Evolutionary conservation across 2,797 vertebrate genomes (phyloP), one percentile per base, ranked within the genome.

Genomic region (Toxotes lorentzi): DNA sequence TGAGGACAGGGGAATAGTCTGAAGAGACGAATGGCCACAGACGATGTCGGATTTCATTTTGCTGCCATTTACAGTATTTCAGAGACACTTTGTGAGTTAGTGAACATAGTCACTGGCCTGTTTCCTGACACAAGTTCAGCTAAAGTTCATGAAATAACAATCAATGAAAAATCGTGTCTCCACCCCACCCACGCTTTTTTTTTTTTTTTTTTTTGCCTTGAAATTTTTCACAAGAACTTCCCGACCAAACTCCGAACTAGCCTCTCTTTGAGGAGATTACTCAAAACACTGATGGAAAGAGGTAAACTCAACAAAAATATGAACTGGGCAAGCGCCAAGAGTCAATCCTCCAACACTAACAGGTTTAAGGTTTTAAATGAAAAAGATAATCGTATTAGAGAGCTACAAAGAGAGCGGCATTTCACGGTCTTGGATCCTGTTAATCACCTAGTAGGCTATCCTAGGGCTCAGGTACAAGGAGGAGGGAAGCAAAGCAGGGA

Each of bases 351-450:
- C 91, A 93, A 92, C 91, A 89, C 92, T 94, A 93, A 95, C 92
- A 89, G 92, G 93, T 94, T 95, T 95, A 95, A 88, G 87, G 89
- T 86, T 93, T 92, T 90, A 94, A 93, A 94, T 93, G 76, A 92
- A 88, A 92, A 87, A 89, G 88, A 86, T 95, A 94, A 95, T 95
- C 89, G 79, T 85, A 94, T 95, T 95, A 94, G 76, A 81, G 82
- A 81, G 76, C 81, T 83, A 92, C 87, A 91, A 89, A 93, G 88
- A 78, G 78, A 90, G 89, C 47, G 16, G 74, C 77, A 81, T 91
- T 92, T 92, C 89, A 89, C 81, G 80, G 70, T 89, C 74, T 82
- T 69, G 73, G 87, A 93, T 89, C 88, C 80, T 66, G 81, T 89
- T 93, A 91, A 91, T 94, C 89, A 93, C 83, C 86, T 77, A 85